A percentile compares a stretch with the other conserved stretches of the same genome.
These are phyloP conservation scores for Epistrophe grossulariae DNA, from an alignment of 2,888 invertebrate species.

Conservation along the genomic window DNA sequence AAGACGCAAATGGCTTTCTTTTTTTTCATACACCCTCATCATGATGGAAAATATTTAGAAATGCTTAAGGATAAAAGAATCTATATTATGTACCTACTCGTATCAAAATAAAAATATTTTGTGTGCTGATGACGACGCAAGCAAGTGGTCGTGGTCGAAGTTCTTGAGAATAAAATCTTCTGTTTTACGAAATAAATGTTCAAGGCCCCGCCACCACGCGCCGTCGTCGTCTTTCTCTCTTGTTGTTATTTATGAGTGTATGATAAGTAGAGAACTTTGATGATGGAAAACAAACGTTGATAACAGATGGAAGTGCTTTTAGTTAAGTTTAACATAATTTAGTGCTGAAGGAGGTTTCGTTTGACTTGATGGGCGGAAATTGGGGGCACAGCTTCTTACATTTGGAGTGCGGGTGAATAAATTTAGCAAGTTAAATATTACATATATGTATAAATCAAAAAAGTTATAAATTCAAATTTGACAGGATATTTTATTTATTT, in stretches of 20 bases:
- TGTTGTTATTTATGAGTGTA: constrained; percentile 50
- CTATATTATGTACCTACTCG: background rate
- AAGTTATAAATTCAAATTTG: background rate
- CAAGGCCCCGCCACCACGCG: background rate
- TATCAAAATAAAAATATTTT: constrained; percentile 32
- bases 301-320: constrained; percentile 49
- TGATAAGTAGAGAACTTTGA: constrained; percentile 56
- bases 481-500: too few relatives aligned
- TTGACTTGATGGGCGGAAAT: constrained; percentile 21
- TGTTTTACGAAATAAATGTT: constrained; percentile 9
- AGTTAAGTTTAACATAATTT: constrained; percentile 45
- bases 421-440: background rate
- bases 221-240: background rate
- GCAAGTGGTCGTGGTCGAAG: constrained; percentile 46
- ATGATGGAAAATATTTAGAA: constrained; percentile 31
- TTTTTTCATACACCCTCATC: background rate
- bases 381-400: background rate
- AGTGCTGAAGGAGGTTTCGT: constrained; percentile 4
- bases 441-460: background rate
- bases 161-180: constrained; percentile 30
- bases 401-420: background rate
- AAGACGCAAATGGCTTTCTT: constrained; percentile 2
- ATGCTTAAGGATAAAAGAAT: constrained; percentile 43
- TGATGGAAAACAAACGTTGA: constrained; percentile 46
- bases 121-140: constrained; percentile 26